Base-by-base conservation (phyloP, 2,113 vertebrate genomes). In the Himantopus leucocephalus region DNA sequence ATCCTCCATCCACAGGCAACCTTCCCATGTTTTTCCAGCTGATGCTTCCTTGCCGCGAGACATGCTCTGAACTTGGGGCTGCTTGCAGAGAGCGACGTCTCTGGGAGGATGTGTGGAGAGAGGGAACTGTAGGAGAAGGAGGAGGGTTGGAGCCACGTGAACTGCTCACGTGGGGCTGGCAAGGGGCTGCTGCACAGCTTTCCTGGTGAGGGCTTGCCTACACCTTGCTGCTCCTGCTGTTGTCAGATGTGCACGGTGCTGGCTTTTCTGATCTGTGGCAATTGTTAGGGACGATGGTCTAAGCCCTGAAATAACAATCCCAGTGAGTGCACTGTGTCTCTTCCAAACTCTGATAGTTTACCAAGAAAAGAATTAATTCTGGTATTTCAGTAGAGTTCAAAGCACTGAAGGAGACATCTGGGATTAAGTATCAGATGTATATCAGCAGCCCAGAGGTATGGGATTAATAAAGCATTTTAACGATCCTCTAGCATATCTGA, bases 381-480 rank as follows among this genome's bases (percentile, higher is more conserved):
- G 83, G 73, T 43, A 22, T 89, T 88, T 93, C 71, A 47, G 67
- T 70, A 50, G 85, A 91, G 79, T 92, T 97, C 78, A 88, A 71
- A 97, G 79, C 2, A 1, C 68, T 75, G 74, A 82, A 94, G 70
- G 73, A 91, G 83, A 53, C 70, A 53, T 78, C 94, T 94, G 92
- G 96, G 88, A 89, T 95, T 87, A 91, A 94, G 66, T 41, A 68
- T 82, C 0, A 2, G 81, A 64, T 89, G 77, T 59, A 5, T 87
- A 95, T 91, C 68, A 89, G 91, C 83, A 96, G 63, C 22, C 52
- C 68, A 92, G 86, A 89, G 70, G 76, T 91, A 72, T 79, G 86
- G 88, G 92, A 96, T 94, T 97, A 95, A 95, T 91, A 87, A 97
- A 96, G 63, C 73, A 78, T 87, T 87, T 82, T 91, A 89, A 72